These are phyloP conservation scores for Chiridota heheva DNA, from an alignment of 35 echinoderm and acorn worm species.

Conservation along the genomic window DNA sequence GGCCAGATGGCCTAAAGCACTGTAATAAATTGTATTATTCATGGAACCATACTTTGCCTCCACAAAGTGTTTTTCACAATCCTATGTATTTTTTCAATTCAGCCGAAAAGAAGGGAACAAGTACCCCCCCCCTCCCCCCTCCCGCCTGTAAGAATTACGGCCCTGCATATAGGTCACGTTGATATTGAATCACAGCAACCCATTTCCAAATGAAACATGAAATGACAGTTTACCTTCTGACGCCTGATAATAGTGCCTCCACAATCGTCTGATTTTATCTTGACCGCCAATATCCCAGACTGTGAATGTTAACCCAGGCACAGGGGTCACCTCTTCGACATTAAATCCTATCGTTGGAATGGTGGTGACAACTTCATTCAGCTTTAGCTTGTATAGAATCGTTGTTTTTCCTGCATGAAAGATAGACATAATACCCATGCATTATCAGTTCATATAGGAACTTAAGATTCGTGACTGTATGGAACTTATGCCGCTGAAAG, in stretches of 20 bases:
- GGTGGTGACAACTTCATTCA: slow-evolving; percentile 80
- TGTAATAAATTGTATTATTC: too few species aligned
- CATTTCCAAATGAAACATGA: too few species aligned
- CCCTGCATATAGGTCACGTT: background rate
- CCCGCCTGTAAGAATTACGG: background rate
- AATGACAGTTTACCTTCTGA: slow-evolving; percentile 81
- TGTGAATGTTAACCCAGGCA: slow-evolving; percentile 76
- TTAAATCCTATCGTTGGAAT: slow-evolving; percentile 97
- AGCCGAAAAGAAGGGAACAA: background rate
- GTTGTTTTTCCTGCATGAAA: slow-evolving; percentile 84
- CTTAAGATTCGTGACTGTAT: too few species aligned
- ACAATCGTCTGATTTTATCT: slow-evolving; percentile 67
- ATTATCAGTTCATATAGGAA: background rate
- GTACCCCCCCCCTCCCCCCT: background rate
- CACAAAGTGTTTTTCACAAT: background rate
- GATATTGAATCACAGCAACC: background rate
- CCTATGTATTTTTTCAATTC: background rate
- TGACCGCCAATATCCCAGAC: slow-evolving; percentile 97
- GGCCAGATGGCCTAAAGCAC: too few species aligned
- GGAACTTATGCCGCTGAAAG: too few species aligned
- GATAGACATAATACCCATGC: background rate
- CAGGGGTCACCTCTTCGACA: slow-evolving; percentile 73
- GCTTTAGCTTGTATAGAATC: slow-evolving; percentile 89
- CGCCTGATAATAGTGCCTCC: slow-evolving; percentile 85
- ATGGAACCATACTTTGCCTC: background rate